Base-by-base conservation (phyloP, 92 coral and sea anemone genomes). In the Umimayanthus chanpuru region DNA sequence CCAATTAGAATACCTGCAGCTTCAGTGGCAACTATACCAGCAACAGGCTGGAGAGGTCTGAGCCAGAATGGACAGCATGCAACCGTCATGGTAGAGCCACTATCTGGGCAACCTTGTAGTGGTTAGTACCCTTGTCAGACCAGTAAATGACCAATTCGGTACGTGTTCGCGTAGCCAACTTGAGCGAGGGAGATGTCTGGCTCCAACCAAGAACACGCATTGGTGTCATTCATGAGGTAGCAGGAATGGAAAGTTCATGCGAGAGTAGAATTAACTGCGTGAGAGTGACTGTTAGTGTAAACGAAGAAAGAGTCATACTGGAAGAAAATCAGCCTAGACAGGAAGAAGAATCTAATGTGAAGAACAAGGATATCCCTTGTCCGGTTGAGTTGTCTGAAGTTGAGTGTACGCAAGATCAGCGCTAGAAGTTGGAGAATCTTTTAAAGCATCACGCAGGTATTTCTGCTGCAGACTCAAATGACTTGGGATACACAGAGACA, bases 231-330 rank as follows among this genome's bases (percentile, higher is more conserved):
- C 36, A 32, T 2, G 36, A 32, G 2, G 36, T 32, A 32, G 36
- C 36, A 32, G 36, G 36, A 32, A 32, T 88, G 23, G 40, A 72
- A 50, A 90, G 89, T 44, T 44, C 49, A 73, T 79, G 86, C 49
- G 76, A 88, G 66, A 50, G 71, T 56, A 73, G 12, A 20, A 49
- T 73, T 44, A 68, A 70, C 14, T 70, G 85, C 75, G 78, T 15
- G 25, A 71, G 74, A 72, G 82, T 92, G 82, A 80, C 91, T 47
- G 38, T n/a, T n/a, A n/a, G n/a, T n/a, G n/a, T 92, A 30, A 88
- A 79, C 72, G 90, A 90, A 85, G 93, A 73, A 25, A 89, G 85
- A 32, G 36, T 32, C 36, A 32, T 32, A 32, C 36, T 32, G 36
- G 36, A 32, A 32, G 36, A 32, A 32, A 79, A 64, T 44, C 49